phyloP scores from a whole-genome alignment of 2,888 invertebrate genomes.

The Coleophora flavipennella region DNA sequence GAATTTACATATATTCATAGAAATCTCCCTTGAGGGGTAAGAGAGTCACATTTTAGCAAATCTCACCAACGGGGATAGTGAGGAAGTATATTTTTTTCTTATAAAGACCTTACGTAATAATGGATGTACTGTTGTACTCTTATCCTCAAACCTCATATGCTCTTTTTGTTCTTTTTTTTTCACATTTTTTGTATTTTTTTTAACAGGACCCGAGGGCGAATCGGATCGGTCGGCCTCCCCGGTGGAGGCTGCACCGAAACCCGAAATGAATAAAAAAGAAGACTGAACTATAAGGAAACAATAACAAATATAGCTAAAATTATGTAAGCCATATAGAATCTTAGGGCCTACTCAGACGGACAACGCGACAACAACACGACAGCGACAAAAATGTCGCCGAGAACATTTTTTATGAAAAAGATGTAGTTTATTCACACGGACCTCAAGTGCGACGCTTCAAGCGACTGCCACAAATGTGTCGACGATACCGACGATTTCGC shows the following conservation, averaged over 20 bases:
- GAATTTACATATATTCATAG: no score
- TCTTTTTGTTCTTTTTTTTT: background rate
- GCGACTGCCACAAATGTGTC: no score
- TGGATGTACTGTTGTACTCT: no score
- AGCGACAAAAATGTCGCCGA: no score
- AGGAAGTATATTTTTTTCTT: background rate
- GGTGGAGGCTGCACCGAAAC: conserved; percentile 38
- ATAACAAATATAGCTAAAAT: conserved; percentile 8
- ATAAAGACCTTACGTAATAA: background rate
- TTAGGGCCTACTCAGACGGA: no score
- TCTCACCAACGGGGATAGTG: background rate
- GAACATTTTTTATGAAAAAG: no score
- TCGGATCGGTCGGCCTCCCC: conserved; percentile 45
- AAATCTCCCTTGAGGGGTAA: background rate
- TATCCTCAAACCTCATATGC: background rate
- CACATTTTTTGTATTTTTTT: conserved; percentile 2
- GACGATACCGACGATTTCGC: no score
- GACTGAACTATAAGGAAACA: conserved; percentile 37
- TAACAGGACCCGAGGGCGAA: conserved; percentile 38
- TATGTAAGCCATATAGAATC: background rate
- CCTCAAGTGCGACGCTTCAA: no score
- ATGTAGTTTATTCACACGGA: no score
- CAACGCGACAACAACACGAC: no score
- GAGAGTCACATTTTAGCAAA: background rate
- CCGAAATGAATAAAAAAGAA: conserved; percentile 53